Conservation (phyloP, 2,113 vertebrate genomes). For the Prietella phreatophila region DNA sequence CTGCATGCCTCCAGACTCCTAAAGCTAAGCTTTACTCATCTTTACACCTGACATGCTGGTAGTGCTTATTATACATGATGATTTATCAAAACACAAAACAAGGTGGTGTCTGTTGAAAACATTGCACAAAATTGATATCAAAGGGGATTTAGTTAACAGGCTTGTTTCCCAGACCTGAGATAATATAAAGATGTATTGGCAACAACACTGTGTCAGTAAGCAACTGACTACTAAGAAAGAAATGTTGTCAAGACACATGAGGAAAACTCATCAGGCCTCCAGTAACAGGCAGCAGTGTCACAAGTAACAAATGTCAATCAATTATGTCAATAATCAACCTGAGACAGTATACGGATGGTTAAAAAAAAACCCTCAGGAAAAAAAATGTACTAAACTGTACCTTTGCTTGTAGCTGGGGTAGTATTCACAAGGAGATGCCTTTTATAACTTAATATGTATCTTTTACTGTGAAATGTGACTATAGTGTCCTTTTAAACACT, state of each 20-base stretch:
- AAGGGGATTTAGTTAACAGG: constrained; percentile 1
- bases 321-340: neutral
- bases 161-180: constrained; percentile 37
- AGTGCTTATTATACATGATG: neutral
- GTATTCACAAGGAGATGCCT: neutral
- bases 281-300: constrained; percentile 23
- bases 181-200: neutral
- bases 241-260: constrained; percentile 27
- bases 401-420: neutral
- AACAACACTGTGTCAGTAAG: neutral
- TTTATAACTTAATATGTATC: neutral
- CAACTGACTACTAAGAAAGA: constrained; percentile 26
- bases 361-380: neutral
- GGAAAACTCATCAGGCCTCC: constrained; percentile 19
- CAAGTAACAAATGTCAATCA: constrained; percentile 31
- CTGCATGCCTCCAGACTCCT: neutral
- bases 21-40: constrained; percentile 5
- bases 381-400: neutral
- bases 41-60: neutral
- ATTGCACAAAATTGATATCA: neutral
- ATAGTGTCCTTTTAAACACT: neutral
- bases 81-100: neutral
- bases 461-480: neutral
- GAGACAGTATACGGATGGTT: neutral
- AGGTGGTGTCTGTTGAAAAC: neutral